Evolutionary conservation across 2,888 invertebrate genomes (phyloP).

Genomic region (Bruchidius siliquastri): DNA sequence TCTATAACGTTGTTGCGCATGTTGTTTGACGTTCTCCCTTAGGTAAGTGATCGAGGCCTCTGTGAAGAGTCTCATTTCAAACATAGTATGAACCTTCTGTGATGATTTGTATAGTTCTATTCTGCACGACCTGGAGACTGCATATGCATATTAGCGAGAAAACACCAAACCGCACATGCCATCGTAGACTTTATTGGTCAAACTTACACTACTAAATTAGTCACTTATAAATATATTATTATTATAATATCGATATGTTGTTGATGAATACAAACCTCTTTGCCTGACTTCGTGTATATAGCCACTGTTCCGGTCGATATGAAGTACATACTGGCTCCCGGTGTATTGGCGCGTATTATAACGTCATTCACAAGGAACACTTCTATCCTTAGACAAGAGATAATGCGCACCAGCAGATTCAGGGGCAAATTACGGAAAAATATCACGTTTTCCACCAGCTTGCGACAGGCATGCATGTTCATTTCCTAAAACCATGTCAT

Average conservation of each 20-base stretch:
- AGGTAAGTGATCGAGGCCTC: not conserved
- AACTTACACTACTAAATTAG: too few species aligned
- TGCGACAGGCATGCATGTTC: slow-evolving; percentile 52
- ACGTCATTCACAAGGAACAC: slow-evolving; percentile 54
- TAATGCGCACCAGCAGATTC: slow-evolving; percentile 49
- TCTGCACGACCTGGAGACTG: not conserved
- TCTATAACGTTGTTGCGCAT: too few species aligned
- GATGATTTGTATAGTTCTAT: too few species aligned
- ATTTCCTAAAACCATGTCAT: slow-evolving; percentile 45
- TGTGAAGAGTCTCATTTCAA: too few species aligned
- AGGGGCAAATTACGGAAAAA: slow-evolving; percentile 53
- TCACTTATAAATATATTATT: too few species aligned
- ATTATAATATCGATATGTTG: too few species aligned
- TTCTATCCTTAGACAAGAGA: slow-evolving; percentile 49
- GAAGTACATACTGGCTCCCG: slow-evolving; percentile 56
- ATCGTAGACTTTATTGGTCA: too few species aligned
- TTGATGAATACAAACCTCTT: slow-evolving; percentile 36
- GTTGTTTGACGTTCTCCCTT: too few species aligned
- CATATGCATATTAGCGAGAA: too few species aligned
- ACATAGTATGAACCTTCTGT: too few species aligned
- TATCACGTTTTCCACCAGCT: slow-evolving; percentile 53
- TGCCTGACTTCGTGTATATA: slow-evolving; percentile 49
- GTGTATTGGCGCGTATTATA: slow-evolving; percentile 50
- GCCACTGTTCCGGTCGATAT: slow-evolving; percentile 55
- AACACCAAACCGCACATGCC: too few species aligned